These are phyloP conservation scores for Bombus waltoni DNA, from an alignment of 1,140 invertebrate genomes.

Conservation along the genomic window DNA sequence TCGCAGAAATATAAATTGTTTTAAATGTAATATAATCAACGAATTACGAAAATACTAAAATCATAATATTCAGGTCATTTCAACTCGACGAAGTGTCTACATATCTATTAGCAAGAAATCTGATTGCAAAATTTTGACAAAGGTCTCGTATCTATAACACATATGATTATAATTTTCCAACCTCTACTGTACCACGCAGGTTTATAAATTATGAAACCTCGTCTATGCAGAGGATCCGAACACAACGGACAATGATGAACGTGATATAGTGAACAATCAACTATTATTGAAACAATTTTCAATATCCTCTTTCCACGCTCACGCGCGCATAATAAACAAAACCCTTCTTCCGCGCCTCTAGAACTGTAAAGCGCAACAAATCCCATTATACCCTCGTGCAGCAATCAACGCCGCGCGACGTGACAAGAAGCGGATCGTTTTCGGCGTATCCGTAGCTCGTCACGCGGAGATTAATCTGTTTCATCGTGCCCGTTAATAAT, in stretches of 20 bases:
- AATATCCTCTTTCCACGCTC: constrained; percentile 1
- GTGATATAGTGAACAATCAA: not conserved
- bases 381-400: not conserved
- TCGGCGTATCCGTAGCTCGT: constrained; percentile 1
- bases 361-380: not conserved
- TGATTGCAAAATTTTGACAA: not conserved
- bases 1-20: too few relatives aligned
- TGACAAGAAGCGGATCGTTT: constrained; percentile 35
- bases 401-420: constrained; percentile 7
- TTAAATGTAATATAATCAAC: too few relatives aligned
- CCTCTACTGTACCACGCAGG: not conserved
- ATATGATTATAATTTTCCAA: not conserved
- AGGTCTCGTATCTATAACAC: too few relatives aligned
- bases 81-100: not conserved
- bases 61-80: too few relatives aligned
- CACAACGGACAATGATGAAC: not conserved
- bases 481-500: constrained; percentile 60
- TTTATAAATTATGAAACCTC: not conserved
- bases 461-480: constrained; percentile 50
- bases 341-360: not conserved
- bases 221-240: not conserved
- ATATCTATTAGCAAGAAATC: not conserved
- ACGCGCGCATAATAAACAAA: constrained; percentile 4
- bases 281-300: constrained; percentile 24
- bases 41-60: not conserved